Percentiles rank a stretch among this genome's conserved stretches.
Conservation (phyloP, 2,888 invertebrate genomes). For the Dasysyrphus albostriatus region DNA sequence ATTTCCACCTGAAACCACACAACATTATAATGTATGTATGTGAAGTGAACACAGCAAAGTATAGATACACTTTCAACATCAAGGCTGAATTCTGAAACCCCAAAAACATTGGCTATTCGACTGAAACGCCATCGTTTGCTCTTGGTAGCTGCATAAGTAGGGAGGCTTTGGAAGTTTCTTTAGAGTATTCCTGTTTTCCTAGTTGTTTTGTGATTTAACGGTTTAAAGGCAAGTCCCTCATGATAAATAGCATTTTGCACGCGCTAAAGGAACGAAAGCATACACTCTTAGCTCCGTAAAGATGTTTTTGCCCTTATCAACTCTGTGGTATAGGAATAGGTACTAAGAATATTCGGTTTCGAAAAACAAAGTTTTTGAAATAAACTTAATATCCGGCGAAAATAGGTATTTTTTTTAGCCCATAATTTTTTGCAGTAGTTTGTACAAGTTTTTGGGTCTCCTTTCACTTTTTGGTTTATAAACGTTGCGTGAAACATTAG, state of each 20-base stretch:
- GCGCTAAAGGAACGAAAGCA: slow-evolving; percentile 2
- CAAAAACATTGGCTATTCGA: slow-evolving; percentile 54
- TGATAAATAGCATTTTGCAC: slow-evolving; percentile 66
- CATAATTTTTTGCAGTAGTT: background rate
- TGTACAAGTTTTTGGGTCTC: slow-evolving; percentile 5
- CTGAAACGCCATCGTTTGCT: slow-evolving; percentile 23
- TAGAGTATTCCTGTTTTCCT: slow-evolving; percentile 48
- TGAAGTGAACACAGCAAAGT: background rate
- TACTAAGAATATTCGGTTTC: background rate
- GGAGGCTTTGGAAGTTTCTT: slow-evolving; percentile 39
- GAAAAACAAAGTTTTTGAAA: slow-evolving; percentile 43
- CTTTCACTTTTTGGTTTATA: slow-evolving; percentile 14
- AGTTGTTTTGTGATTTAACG: slow-evolving; percentile 44
- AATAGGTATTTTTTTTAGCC: slow-evolving; percentile 20
- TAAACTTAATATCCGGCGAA: slow-evolving; percentile 50
- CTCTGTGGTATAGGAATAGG: background rate
- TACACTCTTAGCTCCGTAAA: slow-evolving; percentile 3
- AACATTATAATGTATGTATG: background rate
- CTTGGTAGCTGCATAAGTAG: background rate
- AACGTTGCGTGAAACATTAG: background rate
- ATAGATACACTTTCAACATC: slow-evolving; percentile 3
- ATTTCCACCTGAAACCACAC: slow-evolving; percentile 33
- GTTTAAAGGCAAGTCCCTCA: slow-evolving; percentile 38
- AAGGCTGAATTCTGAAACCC: slow-evolving; percentile 20
- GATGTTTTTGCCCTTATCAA: background rate